Conservation (phyloP, 2,113 vertebrate genomes). For the Axis porcinus region DNA sequence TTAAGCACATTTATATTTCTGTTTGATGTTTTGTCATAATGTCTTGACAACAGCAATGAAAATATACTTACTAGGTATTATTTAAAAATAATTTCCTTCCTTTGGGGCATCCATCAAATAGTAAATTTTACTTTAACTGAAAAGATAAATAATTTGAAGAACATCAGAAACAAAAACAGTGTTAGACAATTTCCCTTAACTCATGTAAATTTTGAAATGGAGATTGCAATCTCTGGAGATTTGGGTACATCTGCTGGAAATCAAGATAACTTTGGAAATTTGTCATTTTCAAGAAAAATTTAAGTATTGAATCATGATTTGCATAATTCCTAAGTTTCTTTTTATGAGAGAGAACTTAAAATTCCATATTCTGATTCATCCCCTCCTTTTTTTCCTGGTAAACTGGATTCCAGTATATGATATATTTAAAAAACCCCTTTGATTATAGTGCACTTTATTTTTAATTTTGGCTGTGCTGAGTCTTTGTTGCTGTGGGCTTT, state of each 20-base stretch:
- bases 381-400: background rate
- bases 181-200: background rate
- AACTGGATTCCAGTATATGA: background rate
- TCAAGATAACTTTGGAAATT: background rate
- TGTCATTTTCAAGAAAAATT: background rate
- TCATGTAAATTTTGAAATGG: background rate
- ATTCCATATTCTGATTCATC: background rate
- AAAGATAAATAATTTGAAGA: background rate
- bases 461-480: background rate
- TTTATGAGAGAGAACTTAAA: constrained; percentile 6
- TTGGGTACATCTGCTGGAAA: background rate
- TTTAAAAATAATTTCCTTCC: background rate
- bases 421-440: background rate
- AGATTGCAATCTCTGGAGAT: background rate
- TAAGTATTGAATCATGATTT: background rate
- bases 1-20: background rate
- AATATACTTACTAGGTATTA: background rate
- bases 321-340: constrained; percentile 14
- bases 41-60: background rate
- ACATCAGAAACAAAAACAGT: background rate
- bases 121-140: constrained; percentile 7
- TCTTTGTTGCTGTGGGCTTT: background rate
- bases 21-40: background rate
- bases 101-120: background rate
- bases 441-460: background rate